Percentiles rank a stretch among this genome's conserved stretches.
phyloP scores from a whole-genome alignment of 2,888 invertebrate genomes.

The Chaitophorus viminalis region DNA sequence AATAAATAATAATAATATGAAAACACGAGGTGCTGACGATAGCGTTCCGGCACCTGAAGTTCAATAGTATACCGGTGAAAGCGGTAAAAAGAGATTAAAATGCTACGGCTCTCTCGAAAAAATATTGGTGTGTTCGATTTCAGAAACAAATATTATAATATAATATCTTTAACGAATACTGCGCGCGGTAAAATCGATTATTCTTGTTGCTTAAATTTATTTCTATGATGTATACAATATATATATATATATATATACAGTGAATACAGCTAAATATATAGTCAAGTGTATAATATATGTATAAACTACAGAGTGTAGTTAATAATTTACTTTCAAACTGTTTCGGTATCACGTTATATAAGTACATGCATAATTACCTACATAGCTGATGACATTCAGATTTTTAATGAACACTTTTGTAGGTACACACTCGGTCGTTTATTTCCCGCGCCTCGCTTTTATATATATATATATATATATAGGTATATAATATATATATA shows the following conservation, averaged over 20 bases:
- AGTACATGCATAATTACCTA: conserved; percentile 34
- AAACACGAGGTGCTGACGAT: no score
- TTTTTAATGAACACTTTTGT: conserved; percentile 36
- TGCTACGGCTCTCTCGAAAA: no score
- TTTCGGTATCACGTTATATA: conserved; percentile 12
- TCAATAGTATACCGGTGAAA: no score
- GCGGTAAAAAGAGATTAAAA: no score
- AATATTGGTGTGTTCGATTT: no score
- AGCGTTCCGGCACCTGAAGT: no score
- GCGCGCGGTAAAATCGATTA: background rate
- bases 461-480: conserved; percentile 7
- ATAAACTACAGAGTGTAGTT: background rate
- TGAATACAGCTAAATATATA: background rate
- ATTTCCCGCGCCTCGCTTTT: background rate
- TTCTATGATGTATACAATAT: no score
- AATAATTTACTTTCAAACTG: conserved; percentile 31
- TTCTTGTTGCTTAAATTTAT: background rate
- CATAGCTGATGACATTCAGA: conserved; percentile 11
- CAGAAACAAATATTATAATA: no score
- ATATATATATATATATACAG: no score
- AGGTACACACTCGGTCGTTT: conserved; percentile 16
- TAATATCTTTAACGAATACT: no score
- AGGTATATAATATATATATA: background rate
- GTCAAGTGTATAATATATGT: no score
- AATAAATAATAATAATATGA: no score